phyloP scores from a whole-genome alignment of 1,140 invertebrate genomes.

The Trypoxylus dichotomus region DNA sequence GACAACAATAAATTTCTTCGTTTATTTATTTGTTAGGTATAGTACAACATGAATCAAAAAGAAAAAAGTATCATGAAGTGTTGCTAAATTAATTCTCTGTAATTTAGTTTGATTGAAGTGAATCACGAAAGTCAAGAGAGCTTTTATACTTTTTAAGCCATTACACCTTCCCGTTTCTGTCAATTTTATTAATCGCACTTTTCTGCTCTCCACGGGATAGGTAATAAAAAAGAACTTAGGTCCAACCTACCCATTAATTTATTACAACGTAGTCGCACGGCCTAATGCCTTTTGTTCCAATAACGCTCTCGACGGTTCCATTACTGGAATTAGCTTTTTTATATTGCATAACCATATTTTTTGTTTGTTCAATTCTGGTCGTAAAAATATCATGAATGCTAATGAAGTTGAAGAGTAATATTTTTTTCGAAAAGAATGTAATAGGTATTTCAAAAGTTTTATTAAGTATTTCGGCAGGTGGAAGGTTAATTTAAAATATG shows the following conservation, averaged over 20 bases:
- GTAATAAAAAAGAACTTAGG: background rate
- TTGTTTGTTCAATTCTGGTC: background rate
- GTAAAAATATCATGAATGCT: background rate
- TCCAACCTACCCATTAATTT: slow-evolving; percentile 1
- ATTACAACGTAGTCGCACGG: background rate
- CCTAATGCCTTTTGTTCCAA: background rate
- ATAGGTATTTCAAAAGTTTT: too few relatives aligned
- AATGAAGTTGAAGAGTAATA: background rate
- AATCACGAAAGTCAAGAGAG: background rate
- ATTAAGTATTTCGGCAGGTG: too few relatives aligned
- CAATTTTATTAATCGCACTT: slow-evolving; percentile 9
- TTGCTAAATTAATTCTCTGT: background rate
- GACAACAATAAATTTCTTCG: too few relatives aligned
- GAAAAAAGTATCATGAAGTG: background rate
- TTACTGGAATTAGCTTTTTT: slow-evolving; percentile 10
- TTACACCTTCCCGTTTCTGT: background rate
- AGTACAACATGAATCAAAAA: too few relatives aligned
- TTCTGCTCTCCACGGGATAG: background rate
- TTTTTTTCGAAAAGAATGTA: too few relatives aligned
- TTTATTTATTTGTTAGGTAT: too few relatives aligned
- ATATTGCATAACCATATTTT: background rate
- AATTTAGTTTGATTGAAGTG: background rate
- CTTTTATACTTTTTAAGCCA: background rate
- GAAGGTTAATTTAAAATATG: too few relatives aligned
- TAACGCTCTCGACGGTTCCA: background rate